Evolutionary conservation across 2,888 invertebrate genomes (phyloP), one percentile per base, ranked within the genome.

Genomic region (Amaurobius ferox): DNA sequence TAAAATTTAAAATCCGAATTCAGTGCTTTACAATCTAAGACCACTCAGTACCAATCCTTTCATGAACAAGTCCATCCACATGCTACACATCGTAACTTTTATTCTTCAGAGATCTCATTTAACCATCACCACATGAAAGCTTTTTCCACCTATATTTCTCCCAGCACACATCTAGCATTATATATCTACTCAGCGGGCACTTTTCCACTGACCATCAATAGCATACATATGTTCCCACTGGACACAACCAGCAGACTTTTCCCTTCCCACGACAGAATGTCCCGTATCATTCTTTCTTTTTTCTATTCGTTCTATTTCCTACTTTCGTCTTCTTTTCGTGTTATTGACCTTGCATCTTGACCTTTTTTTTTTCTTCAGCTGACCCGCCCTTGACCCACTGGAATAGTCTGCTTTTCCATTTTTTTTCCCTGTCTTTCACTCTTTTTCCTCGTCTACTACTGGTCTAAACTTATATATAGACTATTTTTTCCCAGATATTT

Each of bases 381-480:
- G 74, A 76, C 74, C 81, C 61, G 76, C 62, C 81, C 81, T 81
- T 81, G 81, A 81, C 81, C 81, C 40, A 81, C 76, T 74, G 81
- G 64, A 70, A 76, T 72, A 55, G 81, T 81, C 81, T 81, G 70
- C 81, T 44, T 39, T 40, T 61, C 48, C 72, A 32, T 71, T 79
- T 66, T 55, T 76, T 64, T 71, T 32, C 64, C 16, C 29, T 73
- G 62, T 48, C 48, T 48, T 29, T 44, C 16, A 23, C 28, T 70
- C 29, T 32, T 70, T 62, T 74, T 62, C 70, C 32, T 81, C 81
- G 81, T 81, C 81, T 81, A 81, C 81, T 64, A 64, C 76, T 81
- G 81, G 76, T 76, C 81, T 81, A 81, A 81, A 81, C 81, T 81
- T 81, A 81, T 74, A 81, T 76, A 76, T 76, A 81, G 76, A 70